These are phyloP conservation scores for Shinisaurus crocodilurus DNA, from an alignment of 2,113 vertebrate genomes.

Conservation along the genomic window DNA sequence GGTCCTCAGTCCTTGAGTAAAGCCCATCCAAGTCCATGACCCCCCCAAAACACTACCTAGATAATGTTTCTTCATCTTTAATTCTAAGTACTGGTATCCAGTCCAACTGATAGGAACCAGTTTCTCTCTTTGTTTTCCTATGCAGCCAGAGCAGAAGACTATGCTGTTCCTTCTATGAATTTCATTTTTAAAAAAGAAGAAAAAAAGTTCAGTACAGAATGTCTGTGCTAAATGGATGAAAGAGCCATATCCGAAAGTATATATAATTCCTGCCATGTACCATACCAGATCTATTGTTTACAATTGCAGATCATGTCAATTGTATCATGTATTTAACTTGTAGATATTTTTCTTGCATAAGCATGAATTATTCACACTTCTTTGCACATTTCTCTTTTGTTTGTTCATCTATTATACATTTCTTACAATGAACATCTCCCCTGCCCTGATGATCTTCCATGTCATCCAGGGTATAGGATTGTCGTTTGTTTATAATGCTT, in stretches of 20 bases:
- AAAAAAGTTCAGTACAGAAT: too few relatives aligned
- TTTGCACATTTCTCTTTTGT: background rate
- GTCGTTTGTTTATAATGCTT: background rate
- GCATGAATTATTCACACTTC: conserved; percentile 2
- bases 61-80: background rate
- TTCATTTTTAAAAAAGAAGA: too few relatives aligned
- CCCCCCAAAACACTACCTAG: background rate
- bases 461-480: background rate
- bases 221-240: background rate
- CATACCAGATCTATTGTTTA: background rate
- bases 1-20: background rate
- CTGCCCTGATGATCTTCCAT: background rate
- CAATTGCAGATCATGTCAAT: background rate
- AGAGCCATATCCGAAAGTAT: background rate
- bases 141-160: background rate
- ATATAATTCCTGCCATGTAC: background rate
- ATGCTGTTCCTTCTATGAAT: background rate
- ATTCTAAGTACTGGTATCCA: background rate
- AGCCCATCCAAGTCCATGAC: background rate
- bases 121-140: background rate
- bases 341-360: background rate
- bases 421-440: background rate
- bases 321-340: background rate
- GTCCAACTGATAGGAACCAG: background rate
- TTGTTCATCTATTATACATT: background rate